phyloP scores from a whole-genome alignment of 2,888 invertebrate genomes.

The Ischnus inquisitorius region DNA sequence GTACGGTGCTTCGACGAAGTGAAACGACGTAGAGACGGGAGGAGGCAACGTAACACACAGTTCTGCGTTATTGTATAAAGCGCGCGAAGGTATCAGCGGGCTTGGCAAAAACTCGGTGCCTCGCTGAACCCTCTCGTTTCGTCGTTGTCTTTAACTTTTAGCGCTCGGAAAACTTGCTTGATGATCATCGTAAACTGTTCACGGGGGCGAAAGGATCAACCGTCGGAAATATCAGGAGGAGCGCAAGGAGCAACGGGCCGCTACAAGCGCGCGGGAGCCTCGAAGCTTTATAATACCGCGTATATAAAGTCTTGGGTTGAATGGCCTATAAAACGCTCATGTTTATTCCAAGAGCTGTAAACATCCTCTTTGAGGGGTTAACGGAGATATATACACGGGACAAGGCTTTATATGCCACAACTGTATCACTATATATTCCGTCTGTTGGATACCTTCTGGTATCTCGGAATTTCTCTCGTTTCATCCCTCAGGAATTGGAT shows the following conservation, averaged over 20 bases:
- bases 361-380: constrained; percentile 56
- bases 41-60: constrained; percentile 2
- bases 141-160: constrained; percentile 61
- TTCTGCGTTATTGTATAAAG: not conserved
- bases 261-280: constrained; percentile 17
- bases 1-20: constrained; percentile 31
- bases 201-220: constrained; percentile 45
- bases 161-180: constrained; percentile 61
- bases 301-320: constrained; percentile 44
- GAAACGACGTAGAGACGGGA: not conserved
- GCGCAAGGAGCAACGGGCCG: constrained; percentile 33
- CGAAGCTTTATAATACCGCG: constrained; percentile 28
- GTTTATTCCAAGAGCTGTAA: constrained; percentile 67
- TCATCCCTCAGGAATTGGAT: constrained; percentile 42
- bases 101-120: constrained; percentile 28
- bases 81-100: not conserved
- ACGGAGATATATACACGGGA: constrained; percentile 32
- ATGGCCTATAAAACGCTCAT: constrained; percentile 68
- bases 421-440: constrained; percentile 31
- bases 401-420: constrained; percentile 10
- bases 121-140: constrained; percentile 10
- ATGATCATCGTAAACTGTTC: constrained; percentile 66
- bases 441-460: constrained; percentile 6
- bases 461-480: constrained; percentile 22
- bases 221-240: constrained; percentile 52